Evolutionary conservation across 2,113 vertebrate genomes (phyloP).

Genomic region (Neodon shergylaensis): DNA sequence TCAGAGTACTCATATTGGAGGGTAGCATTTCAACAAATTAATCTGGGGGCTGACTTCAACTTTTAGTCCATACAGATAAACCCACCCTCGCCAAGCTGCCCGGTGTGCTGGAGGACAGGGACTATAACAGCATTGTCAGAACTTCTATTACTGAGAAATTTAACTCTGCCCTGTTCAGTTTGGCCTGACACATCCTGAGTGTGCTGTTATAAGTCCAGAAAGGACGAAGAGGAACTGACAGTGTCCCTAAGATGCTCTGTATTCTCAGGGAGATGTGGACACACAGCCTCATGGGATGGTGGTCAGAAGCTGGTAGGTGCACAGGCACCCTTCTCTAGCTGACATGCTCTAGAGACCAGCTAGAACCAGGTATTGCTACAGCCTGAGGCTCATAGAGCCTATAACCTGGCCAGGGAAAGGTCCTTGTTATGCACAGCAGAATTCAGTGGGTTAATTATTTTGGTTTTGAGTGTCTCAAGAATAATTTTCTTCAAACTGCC

Average conservation of each 20-base stretch:
- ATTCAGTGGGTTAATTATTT: not conserved
- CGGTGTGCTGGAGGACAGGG: not conserved
- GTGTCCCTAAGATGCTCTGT: not conserved
- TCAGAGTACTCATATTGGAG: not conserved
- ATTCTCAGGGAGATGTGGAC: not conserved
- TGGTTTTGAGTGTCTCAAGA: not conserved
- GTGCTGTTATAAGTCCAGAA: not conserved
- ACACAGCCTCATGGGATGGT: rapidly evolving
- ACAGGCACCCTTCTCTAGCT: not conserved
- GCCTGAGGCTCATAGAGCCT: too few species aligned
- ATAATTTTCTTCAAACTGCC: not conserved
- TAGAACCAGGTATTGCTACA: not conserved
- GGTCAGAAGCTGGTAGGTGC: not conserved
- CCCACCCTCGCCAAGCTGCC: not conserved
- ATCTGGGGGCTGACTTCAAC: not conserved
- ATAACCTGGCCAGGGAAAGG: not conserved
- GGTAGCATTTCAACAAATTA: not conserved
- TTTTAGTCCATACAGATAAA: not conserved
- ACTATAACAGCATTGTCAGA: not conserved
- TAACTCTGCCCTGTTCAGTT: not conserved
- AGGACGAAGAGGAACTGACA: not conserved
- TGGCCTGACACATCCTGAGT: not conserved
- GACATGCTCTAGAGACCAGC: not conserved
- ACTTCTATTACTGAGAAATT: not conserved
- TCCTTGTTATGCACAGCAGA: not conserved